Base-by-base conservation (phyloP, 2,797 vertebrate genomes). In the Buceros bicornis region DNA sequence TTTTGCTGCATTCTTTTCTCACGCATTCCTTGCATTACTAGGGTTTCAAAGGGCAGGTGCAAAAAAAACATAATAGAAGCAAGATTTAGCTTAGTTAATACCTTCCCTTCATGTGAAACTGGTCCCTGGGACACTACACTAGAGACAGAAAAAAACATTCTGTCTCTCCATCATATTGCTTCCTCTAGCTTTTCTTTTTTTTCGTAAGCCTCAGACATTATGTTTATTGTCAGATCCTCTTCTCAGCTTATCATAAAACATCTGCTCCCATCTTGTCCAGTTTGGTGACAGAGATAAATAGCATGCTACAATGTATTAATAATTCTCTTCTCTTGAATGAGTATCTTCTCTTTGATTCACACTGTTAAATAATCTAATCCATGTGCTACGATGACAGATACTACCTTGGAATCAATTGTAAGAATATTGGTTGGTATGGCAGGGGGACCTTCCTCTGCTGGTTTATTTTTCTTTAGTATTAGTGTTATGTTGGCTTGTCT, bases 381-480 rank as follows among this genome's bases (percentile, higher is more conserved):
- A 33, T 91, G 58, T 96, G 87, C 57, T 65, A 90, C 81, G 97
- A 97, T 84, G 78, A 95, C 92, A 97, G 81, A 87, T 81, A 91
- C 82, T 94, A 88, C 64, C 71, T 97, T 94, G 85, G 86, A 95
- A 93, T 82, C 47, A 48, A 31, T 89, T 87, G 28, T 93, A 89
- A 96, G 79, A 65, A 90, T 95, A 95, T 70, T 95, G 89, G 81
- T 97, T 93, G 54, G 56, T 95, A 85, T 90, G 93, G 54, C 76
- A 91, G 79, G 60, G 65, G 66, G 74, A 88, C 83, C 96, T 97
- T 97, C 84, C 61, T 97, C 88, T 90, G 61, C 64, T 88, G 7
- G 78, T 97, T 98, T 97, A 96, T 97, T 98, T 98, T 98, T 96
- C 96, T 97, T 97, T 70, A 92, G 61, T 85, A 90, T 94, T 97